A percentile compares a stretch with the other conserved stretches of the same genome.
Conservation (phyloP, 2,888 invertebrate genomes). For the Clistopyga incitator region DNA sequence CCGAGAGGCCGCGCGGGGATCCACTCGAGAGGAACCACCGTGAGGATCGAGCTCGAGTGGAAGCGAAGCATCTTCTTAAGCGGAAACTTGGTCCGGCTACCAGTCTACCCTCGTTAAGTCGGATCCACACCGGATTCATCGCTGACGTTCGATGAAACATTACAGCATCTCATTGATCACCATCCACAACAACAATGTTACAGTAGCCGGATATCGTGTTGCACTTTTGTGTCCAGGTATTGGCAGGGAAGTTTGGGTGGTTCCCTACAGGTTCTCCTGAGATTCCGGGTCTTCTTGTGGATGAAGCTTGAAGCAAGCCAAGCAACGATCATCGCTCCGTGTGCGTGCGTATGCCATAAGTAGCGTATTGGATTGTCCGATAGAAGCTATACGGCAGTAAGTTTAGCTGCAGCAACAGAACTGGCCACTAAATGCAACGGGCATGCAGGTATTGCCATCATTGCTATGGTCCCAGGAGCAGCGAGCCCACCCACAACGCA, state of each 20-base stretch:
- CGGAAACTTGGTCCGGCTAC: too few relatives aligned
- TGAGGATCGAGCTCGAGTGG: too few relatives aligned
- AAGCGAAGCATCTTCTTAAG: too few relatives aligned
- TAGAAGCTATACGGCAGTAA: slow-evolving; percentile 76
- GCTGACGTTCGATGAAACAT: slow-evolving; percentile 39
- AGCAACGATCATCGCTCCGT: slow-evolving; percentile 64
- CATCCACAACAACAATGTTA: neutral
- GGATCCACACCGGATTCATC: neutral
- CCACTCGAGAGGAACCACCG: too few relatives aligned
- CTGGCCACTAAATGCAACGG: slow-evolving; percentile 67
- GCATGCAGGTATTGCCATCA: slow-evolving; percentile 68
- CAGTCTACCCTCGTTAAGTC: too few relatives aligned
- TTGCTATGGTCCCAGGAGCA: slow-evolving; percentile 70
- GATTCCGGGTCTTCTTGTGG: slow-evolving; percentile 48
- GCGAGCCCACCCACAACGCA: slow-evolving; percentile 83
- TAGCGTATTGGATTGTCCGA: slow-evolving; percentile 79
- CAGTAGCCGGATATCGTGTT: neutral
- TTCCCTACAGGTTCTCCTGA: neutral
- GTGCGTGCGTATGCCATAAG: slow-evolving; percentile 78
- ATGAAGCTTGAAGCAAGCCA: slow-evolving; percentile 63
- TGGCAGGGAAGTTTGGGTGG: neutral
- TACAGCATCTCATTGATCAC: neutral
- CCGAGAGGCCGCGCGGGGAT: slow-evolving; percentile 42
- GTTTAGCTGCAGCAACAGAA: slow-evolving; percentile 69
- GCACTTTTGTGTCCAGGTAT: neutral